Evolutionary conservation across 2,888 invertebrate species (phyloP).

Genomic region (Lasioglossum zephyrum): DNA sequence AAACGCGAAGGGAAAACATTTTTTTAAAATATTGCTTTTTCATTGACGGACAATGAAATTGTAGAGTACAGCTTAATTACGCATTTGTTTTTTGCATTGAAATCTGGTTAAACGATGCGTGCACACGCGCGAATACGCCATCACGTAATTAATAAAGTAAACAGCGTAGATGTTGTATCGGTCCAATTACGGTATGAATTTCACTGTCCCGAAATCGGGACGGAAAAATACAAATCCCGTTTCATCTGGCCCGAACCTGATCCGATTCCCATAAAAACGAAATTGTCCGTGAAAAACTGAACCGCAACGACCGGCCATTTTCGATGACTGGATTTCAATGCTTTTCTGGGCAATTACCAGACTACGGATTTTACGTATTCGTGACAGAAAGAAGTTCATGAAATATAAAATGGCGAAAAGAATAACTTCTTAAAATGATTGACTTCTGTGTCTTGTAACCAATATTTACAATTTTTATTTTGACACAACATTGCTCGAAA

Average conservation of each 20-base stretch:
- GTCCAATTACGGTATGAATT: neutral
- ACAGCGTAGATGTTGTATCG: neutral
- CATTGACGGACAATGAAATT: neutral
- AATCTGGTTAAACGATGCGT: neutral
- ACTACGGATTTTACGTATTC: neutral
- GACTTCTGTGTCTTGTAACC: neutral
- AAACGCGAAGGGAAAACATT: neutral
- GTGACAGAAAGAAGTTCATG: neutral
- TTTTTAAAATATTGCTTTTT: neutral
- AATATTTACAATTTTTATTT: neutral
- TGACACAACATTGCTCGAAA: too few species aligned
- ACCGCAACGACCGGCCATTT: neutral
- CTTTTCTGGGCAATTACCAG: neutral
- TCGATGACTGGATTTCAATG: neutral
- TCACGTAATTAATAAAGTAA: neutral
- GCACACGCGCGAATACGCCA: neutral
- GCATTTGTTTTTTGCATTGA: neutral
- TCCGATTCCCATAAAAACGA: neutral
- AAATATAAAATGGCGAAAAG: neutral
- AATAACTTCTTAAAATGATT: neutral
- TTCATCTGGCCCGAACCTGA: neutral
- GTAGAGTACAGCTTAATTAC: neutral
- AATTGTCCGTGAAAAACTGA: neutral
- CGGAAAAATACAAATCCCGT: neutral
- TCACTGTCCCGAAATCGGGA: neutral